phyloP scores from a whole-genome alignment of 2,888 invertebrate species.

The Anorthoa munda region DNA sequence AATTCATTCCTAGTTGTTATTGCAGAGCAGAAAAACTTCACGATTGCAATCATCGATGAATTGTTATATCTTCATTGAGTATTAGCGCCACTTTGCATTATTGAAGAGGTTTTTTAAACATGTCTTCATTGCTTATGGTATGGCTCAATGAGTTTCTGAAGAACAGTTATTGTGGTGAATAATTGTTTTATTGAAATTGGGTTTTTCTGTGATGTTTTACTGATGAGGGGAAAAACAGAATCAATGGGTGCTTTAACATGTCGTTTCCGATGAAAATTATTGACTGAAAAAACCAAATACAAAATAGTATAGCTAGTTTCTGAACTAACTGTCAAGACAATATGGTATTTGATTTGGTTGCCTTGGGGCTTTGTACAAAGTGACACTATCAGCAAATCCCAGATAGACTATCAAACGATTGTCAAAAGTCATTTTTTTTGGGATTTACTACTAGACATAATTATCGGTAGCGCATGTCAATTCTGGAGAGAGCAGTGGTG shows the following conservation, averaged over 20 bases:
- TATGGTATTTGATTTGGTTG: no score
- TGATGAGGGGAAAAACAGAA: constrained; percentile 7
- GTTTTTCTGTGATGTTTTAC: constrained; percentile 26
- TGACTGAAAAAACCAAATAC: no score
- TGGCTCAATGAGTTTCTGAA: constrained; percentile 36
- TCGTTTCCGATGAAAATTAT: no score
- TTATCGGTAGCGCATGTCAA: no score
- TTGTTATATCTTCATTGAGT: constrained; percentile 29
- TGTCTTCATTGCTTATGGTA: constrained; percentile 21
- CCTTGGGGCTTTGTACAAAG: no score
- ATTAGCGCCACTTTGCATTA: constrained; percentile 42
- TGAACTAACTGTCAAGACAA: no score
- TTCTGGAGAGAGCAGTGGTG: no score
- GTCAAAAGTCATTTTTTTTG: no score
- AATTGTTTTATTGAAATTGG: constrained; percentile 44
- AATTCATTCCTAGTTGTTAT: constrained; percentile 66
- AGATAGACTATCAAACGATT: no score
- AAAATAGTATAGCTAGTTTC: no score
- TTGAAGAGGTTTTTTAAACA: constrained; percentile 24
- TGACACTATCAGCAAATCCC: no score
- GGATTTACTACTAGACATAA: no score
- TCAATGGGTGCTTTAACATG: neutral
- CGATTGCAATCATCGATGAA: constrained; percentile 45
- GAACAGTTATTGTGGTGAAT: constrained; percentile 23
- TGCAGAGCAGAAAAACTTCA: constrained; percentile 48